These are phyloP conservation scores for Caloenas nicobarica DNA, from an alignment of 2,113 vertebrate species.

Conservation along the genomic window DNA sequence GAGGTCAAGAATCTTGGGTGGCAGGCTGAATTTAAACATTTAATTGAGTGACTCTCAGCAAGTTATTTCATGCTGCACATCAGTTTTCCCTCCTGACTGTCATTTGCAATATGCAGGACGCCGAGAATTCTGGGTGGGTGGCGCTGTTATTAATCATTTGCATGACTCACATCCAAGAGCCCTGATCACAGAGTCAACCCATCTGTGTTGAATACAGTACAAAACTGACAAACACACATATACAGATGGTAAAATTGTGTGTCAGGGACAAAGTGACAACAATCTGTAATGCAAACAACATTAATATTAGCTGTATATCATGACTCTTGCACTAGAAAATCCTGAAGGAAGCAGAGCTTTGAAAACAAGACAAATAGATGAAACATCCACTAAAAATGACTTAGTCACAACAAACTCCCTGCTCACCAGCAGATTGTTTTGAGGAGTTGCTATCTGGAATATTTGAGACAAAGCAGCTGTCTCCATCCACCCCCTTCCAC, in stretches of 20 bases:
- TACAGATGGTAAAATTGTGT: background rate
- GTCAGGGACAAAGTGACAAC: background rate
- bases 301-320: background rate
- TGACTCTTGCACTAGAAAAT: background rate
- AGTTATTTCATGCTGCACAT: background rate
- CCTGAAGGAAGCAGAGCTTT: conserved; percentile 4
- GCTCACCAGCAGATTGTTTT: conserved; percentile 25
- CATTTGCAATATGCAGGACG: background rate
- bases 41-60: background rate
- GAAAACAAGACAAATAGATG: conserved; percentile 13
- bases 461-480: conserved; percentile 38
- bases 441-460: conserved; percentile 25
- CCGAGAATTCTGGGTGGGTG: background rate
- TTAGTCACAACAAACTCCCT: conserved; percentile 11
- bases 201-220: background rate
- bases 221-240: background rate
- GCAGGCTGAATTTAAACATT: background rate
- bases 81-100: background rate
- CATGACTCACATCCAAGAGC: background rate
- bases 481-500: background rate
- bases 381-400: conserved; percentile 28
- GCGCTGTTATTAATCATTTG: conserved; percentile 13
- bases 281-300: background rate
- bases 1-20: background rate
- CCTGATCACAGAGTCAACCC: background rate